Evolutionary conservation across 2,113 vertebrate species (phyloP).

Genomic region (Amblyornis subalaris): DNA sequence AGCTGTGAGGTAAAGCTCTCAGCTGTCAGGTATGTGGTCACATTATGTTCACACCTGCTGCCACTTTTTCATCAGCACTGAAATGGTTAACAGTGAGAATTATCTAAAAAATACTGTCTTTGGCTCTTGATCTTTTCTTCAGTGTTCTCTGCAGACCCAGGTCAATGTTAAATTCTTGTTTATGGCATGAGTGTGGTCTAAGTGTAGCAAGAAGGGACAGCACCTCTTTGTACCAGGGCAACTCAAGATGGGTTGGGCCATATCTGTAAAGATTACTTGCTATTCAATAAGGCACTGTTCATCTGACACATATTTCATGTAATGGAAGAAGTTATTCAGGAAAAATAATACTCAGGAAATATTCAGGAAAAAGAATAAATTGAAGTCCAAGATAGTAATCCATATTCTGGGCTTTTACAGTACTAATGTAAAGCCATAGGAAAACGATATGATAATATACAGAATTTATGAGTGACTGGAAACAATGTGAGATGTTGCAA

Average conservation of each 20-base stretch:
- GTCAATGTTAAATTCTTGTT: neutral
- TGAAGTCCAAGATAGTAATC: neutral
- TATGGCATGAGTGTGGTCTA: rapidly evolving
- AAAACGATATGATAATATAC: neutral
- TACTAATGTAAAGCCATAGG: neutral
- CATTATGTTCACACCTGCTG: neutral
- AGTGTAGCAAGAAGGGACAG: neutral
- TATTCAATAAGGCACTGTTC: neutral
- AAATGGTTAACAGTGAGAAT: neutral
- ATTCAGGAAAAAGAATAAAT: neutral
- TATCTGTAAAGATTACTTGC: neutral
- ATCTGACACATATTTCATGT: neutral
- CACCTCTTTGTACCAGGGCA: neutral
- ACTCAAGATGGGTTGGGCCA: neutral
- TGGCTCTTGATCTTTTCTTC: neutral
- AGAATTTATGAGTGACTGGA: constrained; percentile 38
- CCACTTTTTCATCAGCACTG: neutral
- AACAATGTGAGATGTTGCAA: constrained; percentile 13
- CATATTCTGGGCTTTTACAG: neutral
- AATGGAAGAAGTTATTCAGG: neutral
- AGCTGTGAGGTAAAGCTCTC: neutral
- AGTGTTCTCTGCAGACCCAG: neutral
- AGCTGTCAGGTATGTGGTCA: neutral
- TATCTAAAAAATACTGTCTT: neutral
- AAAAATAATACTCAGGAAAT: neutral